These are phyloP conservation scores for Lepidothrix coronata DNA, from an alignment of 2,113 vertebrate genomes.

Conservation along the genomic window DNA sequence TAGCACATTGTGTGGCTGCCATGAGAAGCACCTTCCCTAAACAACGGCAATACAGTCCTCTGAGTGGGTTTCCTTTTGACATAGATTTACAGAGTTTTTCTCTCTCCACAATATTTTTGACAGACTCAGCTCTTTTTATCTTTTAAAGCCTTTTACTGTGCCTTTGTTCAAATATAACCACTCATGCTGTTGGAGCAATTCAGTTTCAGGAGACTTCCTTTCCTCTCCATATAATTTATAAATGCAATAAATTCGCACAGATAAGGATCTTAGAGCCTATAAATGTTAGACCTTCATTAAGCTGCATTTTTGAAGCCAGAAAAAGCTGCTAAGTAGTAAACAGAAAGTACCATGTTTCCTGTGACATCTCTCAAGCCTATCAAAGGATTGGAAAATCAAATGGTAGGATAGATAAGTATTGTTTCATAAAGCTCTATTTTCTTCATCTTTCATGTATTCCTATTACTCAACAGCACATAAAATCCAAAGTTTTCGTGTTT, in stretches of 20 bases:
- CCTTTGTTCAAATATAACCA: neutral
- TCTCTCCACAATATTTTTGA: neutral
- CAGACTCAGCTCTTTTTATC: neutral
- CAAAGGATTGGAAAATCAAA: neutral
- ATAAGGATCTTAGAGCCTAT: neutral
- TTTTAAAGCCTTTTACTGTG: neutral
- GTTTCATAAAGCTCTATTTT: neutral
- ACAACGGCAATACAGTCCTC: neutral
- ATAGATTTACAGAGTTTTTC: neutral
- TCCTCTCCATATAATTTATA: neutral
- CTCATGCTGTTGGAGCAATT: neutral
- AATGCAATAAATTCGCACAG: neutral
- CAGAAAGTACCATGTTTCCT: neutral
- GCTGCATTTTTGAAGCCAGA: neutral
- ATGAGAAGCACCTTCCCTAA: neutral
- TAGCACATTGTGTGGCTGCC: neutral
- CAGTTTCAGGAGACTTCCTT: neutral
- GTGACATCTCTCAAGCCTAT: neutral
- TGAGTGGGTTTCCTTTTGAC: neutral
- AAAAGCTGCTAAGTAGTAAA: neutral
- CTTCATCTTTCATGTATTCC: neutral
- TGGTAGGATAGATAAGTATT: neutral
- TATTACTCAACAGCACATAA: neutral
- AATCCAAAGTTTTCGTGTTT: neutral
- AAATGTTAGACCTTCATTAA: conserved; percentile 9